Evolutionary conservation across 2,888 invertebrate species (phyloP), one percentile per base, ranked within the genome.

Genomic region (Nemotelus nigrinus): DNA sequence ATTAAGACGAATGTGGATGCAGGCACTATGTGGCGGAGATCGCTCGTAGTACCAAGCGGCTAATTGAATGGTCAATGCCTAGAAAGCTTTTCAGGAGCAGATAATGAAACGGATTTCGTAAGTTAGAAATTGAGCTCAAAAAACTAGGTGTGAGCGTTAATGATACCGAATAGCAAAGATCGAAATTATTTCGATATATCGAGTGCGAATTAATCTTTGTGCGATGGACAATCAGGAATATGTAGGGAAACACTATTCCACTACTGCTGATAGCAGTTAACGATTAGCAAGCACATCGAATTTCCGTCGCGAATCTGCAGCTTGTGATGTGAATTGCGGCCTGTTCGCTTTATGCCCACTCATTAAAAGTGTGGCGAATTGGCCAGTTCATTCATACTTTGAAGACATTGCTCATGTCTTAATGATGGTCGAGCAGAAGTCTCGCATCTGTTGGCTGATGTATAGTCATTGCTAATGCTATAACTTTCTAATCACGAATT

Each of bases 1-100:
- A 74, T 74, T 74, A 63, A 63, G 74, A 74, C 63, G 57, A 63
- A 63, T 74, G 74, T 43, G 63, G 63, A 45, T 74, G 71, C n/a
- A 7, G 10, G 43, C n/a, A 48, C 63, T 43, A 10, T 44, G 50
- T 25, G 50, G 39, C n/a, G 50, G 53, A 41, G 6, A 8, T 7
- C n/a, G 2, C 7, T 58, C 60, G 60, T 41, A 63, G 43, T 41
- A 57, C 47, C 48, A 10, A 39, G 60, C 8, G 48, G 47, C 50
- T 74, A 74, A 60, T 60, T 72, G 74, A 74, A 48, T 44, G 45
- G 47, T 74, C 57, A 57, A 3, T 60, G 58, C 48, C 63, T 74
- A n/a, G 25, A 48, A 7, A 50, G 7, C 5, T 68, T 68, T 68
- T 68, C 67, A 25, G 5, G n/a, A 50, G 50, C 67, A 68, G 25